A percentile compares a stretch with the other conserved stretches of the same genome.
Conservation (phyloP, 1,140 invertebrate species). For the Microplitis demolitor region DNA sequence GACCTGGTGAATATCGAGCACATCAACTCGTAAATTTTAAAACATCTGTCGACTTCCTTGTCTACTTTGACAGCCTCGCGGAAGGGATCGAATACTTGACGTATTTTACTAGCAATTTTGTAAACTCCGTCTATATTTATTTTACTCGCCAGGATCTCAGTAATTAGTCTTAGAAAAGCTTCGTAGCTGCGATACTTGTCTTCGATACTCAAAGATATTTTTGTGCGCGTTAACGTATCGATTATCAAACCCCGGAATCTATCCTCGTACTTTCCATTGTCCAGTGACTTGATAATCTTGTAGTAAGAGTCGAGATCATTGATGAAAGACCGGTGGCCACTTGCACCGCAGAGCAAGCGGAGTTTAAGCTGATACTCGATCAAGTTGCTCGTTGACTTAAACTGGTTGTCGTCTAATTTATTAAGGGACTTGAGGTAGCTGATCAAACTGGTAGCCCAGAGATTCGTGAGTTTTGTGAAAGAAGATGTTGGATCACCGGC, state of each 20-base stretch:
- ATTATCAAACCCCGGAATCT: too few relatives aligned
- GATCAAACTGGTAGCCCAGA: neutral
- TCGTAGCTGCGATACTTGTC: conserved; percentile 19
- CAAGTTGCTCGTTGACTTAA: too few relatives aligned
- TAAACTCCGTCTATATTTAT: conserved; percentile 26
- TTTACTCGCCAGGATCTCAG: conserved; percentile 24
- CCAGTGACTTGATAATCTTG: too few relatives aligned
- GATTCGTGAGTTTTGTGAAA: neutral
- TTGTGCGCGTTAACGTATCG: neutral
- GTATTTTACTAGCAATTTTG: neutral
- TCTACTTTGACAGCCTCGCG: conserved; percentile 15
- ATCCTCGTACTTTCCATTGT: too few relatives aligned
- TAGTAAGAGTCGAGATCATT: too few relatives aligned
- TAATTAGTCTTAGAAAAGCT: conserved; percentile 17
- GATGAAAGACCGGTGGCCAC: too few relatives aligned
- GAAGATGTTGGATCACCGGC: too few relatives aligned
- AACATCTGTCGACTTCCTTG: conserved; percentile 33
- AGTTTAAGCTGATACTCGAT: too few relatives aligned
- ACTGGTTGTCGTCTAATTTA: too few relatives aligned
- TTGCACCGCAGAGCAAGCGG: too few relatives aligned
- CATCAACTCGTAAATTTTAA: conserved; percentile 32
- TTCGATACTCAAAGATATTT: conserved; percentile 6
- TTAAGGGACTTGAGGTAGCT: neutral
- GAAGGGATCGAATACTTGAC: conserved; percentile 24
- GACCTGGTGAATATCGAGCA: conserved; percentile 30